These are phyloP conservation scores for Dendropsophus ebraccatus DNA, from an alignment of 2,113 vertebrate genomes.

Conservation along the genomic window DNA sequence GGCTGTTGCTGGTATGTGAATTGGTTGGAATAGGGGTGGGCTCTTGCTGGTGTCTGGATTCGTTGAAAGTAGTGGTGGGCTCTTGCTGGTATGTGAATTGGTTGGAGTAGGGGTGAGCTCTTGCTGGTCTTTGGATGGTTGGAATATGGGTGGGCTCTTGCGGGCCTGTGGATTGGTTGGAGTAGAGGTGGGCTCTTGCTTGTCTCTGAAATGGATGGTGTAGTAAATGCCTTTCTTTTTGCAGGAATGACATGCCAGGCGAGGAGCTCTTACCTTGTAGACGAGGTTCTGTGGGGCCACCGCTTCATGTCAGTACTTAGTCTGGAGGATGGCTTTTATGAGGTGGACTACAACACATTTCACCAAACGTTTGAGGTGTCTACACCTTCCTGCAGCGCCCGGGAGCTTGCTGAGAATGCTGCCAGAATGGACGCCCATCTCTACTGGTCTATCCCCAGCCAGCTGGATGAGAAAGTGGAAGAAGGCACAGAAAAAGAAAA, in stretches of 20 bases:
- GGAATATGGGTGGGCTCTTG: not conserved
- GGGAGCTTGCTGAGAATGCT: constrained; percentile 82
- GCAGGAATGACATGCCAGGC: constrained; percentile 96
- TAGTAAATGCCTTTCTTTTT: not conserved
- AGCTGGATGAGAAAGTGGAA: constrained; percentile 84
- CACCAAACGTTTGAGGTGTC: constrained; percentile 92
- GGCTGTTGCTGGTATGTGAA: not conserved
- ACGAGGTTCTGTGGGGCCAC: constrained; percentile 92
- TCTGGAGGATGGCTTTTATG: constrained; percentile 91
- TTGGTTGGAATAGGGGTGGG: not conserved
- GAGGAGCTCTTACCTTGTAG: constrained; percentile 88
- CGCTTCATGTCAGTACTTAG: constrained; percentile 90
- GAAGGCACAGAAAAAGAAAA: constrained; percentile 76
- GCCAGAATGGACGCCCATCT: constrained; percentile 89
- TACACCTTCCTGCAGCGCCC: constrained; percentile 88
- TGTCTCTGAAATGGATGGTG: not conserved
- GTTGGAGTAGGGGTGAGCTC: not conserved
- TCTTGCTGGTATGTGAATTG: not conserved
- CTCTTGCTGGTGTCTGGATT: too few species aligned
- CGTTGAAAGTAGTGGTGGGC: not conserved
- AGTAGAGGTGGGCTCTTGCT: too few species aligned
- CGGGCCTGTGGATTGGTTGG: too few species aligned
- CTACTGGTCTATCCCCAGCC: constrained; percentile 95
- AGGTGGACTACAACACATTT: constrained; percentile 91
- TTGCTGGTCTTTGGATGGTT: not conserved